A percentile compares a stretch with the other conserved stretches of the same genome.
Evolutionary conservation across 2,888 invertebrate genomes (phyloP).

Genomic region (Tineola bisselliella): DNA sequence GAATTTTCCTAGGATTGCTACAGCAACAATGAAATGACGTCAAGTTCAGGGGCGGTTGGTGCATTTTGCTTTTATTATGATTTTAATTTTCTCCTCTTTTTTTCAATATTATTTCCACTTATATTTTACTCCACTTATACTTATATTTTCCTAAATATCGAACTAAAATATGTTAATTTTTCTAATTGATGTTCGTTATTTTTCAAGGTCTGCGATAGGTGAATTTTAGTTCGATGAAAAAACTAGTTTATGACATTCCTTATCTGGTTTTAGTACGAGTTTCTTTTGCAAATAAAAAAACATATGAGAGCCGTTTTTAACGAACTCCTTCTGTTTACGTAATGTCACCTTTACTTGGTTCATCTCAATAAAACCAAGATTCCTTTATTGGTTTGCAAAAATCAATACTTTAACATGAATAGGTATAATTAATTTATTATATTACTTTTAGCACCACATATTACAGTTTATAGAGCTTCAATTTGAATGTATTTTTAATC

Average conservation of each 20-base stretch:
- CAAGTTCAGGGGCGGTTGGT: constrained; percentile 65
- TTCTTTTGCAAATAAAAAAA: neutral
- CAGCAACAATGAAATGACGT: constrained; percentile 58
- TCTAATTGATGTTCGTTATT: neutral
- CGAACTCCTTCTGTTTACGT: neutral
- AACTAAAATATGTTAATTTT: neutral
- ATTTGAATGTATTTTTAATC: too few relatives aligned
- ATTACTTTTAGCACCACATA: too few relatives aligned
- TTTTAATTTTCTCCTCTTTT: neutral
- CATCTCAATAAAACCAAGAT: neutral
- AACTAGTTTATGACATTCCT: neutral
- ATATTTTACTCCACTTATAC: too few relatives aligned
- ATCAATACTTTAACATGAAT: too few relatives aligned
- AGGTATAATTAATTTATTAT: too few relatives aligned
- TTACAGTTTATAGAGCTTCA: too few relatives aligned
- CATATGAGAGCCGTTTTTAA: neutral
- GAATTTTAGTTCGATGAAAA: neutral
- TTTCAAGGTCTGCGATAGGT: neutral
- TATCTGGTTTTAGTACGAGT: neutral
- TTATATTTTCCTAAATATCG: neutral
- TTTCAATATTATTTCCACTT: neutral
- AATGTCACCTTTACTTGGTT: neutral
- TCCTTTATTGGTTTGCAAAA: too few relatives aligned
- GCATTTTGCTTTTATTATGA: constrained; percentile 38
- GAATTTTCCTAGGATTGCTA: constrained; percentile 49